Percentiles rank a stretch among this genome's conserved stretches.
Conservation (phyloP, 2,797 vertebrate genomes). For the Lagocephalus sceleratus region DNA sequence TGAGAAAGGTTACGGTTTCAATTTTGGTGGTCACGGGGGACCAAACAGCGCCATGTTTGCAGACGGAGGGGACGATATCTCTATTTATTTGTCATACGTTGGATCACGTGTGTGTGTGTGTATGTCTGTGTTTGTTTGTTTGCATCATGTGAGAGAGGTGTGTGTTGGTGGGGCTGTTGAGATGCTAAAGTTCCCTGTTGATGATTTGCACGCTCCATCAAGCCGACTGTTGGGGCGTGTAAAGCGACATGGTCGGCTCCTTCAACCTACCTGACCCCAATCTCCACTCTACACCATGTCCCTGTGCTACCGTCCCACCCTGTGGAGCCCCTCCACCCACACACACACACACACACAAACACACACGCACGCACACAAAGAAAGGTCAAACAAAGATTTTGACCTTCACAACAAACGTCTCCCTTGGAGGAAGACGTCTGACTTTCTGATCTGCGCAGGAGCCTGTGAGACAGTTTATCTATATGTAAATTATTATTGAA, state of each 20-base stretch:
- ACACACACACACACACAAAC: constrained; percentile 4
- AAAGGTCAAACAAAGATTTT: constrained; percentile 45
- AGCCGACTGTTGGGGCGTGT: constrained; percentile 67
- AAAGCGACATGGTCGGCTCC: constrained; percentile 76
- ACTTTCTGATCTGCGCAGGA: constrained; percentile 17
- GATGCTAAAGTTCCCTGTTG: constrained; percentile 78
- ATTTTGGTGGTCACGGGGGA: constrained; percentile 47
- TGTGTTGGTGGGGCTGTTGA: constrained; percentile 28
- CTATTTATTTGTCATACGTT: constrained; percentile 73
- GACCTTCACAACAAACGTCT: constrained; percentile 54
- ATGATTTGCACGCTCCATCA: constrained; percentile 79
- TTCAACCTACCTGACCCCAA: constrained; percentile 81
- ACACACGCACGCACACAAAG: constrained; percentile 9
- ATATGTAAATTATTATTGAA: background rate
- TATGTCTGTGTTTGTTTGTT: constrained; percentile 9
- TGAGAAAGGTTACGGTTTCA: constrained; percentile 68
- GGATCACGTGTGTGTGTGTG: constrained; percentile 13
- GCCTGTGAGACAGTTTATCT: too few relatives aligned
- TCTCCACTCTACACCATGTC: constrained; percentile 76
- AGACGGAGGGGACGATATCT: constrained; percentile 25
- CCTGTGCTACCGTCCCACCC: constrained; percentile 56
- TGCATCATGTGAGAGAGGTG: constrained; percentile 53
- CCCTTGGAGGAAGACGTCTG: constrained; percentile 9
- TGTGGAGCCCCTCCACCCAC: constrained; percentile 54
- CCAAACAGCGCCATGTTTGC: constrained; percentile 37